phyloP scores from a whole-genome alignment of 2,113 vertebrate species.

The Chaetodon auriga region DNA sequence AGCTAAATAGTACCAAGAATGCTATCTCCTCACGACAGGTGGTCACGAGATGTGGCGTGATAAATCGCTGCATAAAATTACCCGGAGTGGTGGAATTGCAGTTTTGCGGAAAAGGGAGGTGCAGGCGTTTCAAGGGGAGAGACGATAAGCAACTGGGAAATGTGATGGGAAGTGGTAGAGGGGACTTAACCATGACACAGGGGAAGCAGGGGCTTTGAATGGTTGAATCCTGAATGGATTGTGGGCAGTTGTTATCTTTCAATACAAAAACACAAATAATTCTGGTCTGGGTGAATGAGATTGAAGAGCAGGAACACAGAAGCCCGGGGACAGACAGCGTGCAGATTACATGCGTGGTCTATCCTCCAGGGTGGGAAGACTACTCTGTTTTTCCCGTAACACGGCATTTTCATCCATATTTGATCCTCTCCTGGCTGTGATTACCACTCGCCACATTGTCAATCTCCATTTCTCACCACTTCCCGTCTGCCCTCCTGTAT shows the following conservation, averaged over 20 bases:
- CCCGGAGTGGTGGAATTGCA: slow-evolving; percentile 45
- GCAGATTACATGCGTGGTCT: slow-evolving; percentile 63
- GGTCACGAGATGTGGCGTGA: slow-evolving; percentile 73
- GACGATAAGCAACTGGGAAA: slow-evolving; percentile 67
- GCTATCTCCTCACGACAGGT: slow-evolving; percentile 77
- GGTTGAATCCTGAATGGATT: slow-evolving; percentile 59
- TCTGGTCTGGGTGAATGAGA: slow-evolving; percentile 68
- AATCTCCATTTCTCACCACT: slow-evolving; percentile 62
- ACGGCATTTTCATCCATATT: slow-evolving; percentile 75
- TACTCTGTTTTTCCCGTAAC: slow-evolving; percentile 40
- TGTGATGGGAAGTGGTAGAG: slow-evolving; percentile 46
- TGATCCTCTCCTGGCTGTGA: slow-evolving; percentile 73
- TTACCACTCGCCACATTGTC: slow-evolving; percentile 69
- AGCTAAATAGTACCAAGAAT: slow-evolving; percentile 64
- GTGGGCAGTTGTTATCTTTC: slow-evolving; percentile 72
- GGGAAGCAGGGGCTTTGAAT: slow-evolving; percentile 30
- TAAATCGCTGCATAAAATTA: slow-evolving; percentile 74
- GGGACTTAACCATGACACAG: slow-evolving; percentile 47
- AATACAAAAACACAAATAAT: slow-evolving; percentile 70
- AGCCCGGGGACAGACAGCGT: slow-evolving; percentile 48
- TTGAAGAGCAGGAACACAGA: slow-evolving; percentile 66
- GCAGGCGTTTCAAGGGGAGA: slow-evolving; percentile 20
- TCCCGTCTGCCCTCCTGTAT: slow-evolving; percentile 28
- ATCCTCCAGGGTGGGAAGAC: slow-evolving; percentile 60
- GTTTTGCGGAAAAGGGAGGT: slow-evolving; percentile 55